Percentiles rank a stretch among this genome's conserved stretches.
Conservation (phyloP, 2,797 vertebrate genomes). For the Notoglanidium macrostoma region DNA sequence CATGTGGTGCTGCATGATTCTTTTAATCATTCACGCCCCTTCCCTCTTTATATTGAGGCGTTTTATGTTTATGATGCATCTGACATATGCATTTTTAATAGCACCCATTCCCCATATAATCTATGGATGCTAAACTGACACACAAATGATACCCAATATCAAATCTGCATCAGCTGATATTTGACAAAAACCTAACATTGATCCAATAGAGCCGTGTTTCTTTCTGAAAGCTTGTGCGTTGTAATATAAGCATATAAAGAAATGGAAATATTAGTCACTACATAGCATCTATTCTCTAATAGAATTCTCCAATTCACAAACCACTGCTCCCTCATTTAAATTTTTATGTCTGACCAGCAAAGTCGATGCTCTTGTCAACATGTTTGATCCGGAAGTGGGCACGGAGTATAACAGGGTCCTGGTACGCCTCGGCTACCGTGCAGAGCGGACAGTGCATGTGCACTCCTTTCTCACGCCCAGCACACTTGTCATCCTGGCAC, state of each 20-base stretch:
- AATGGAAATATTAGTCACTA: neutral
- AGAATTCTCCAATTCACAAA: neutral
- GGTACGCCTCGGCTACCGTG: conserved; percentile 57
- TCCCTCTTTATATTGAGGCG: neutral
- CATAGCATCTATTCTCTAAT: neutral
- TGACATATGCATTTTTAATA: neutral
- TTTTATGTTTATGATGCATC: neutral
- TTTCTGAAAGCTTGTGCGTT: neutral
- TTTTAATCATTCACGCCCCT: neutral
- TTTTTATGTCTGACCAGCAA: conserved; percentile 56
- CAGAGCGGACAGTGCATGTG: conserved; percentile 66
- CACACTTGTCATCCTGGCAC: conserved; percentile 64
- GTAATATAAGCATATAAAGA: neutral
- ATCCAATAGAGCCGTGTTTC: no score
- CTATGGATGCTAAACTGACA: neutral
- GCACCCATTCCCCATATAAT: neutral
- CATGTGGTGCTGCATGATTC: neutral
- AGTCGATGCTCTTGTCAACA: conserved; percentile 63
- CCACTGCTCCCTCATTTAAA: neutral
- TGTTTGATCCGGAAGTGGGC: conserved; percentile 65
- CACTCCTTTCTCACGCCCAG: conserved; percentile 54
- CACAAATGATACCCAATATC: neutral
- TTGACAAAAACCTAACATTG: neutral
- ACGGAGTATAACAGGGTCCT: conserved; percentile 61
- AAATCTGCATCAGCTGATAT: neutral